Evolutionary conservation across 2,113 vertebrate genomes (phyloP), one percentile per base, ranked within the genome.

Genomic region (Upupa epops): DNA sequence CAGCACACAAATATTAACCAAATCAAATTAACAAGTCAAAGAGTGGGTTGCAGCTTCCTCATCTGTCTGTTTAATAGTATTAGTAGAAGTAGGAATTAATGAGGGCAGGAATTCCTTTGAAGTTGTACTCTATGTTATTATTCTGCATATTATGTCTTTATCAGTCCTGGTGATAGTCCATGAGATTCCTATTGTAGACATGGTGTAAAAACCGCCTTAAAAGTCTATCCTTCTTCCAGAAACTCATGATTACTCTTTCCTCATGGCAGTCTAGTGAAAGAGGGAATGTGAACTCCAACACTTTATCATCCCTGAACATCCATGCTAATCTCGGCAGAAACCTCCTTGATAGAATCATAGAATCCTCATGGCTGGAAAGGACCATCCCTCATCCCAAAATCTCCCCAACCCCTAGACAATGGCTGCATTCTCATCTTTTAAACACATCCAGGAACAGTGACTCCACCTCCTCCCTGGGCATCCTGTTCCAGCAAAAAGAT

Each of bases 1-100:
- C 9, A 37, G 13, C 6, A 56, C 0, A 1, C 9, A 60, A 21
- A 52, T 52, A 36, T n/a, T 34, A 68, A 31, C 3, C 4, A 70
- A 73, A 63, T 46, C 3, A 36, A 73, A 59, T 66, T 2, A 48
- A 56, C 63, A 83, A 16, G 5, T 78, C 13, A 51, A 7, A 26
- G n/a, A 49, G 5, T 56, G 8, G 3, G 7, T 26, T 74, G 5
- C 7, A 52, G n/a, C 31, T 77, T 89, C 26, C 32, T 51, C 17
- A 32, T 36, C 15, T 24, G 2, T n/a, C 40, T 77, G 12, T 59
- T 70, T 31, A 74, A 63, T 46, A 68, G 24, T 3, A 51, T 46
- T 42, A 69, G 7, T 40, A 77, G 55, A 61, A 85, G 12, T 6
- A 69, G 11, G 51, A 72, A 69, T 46, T 51, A 64, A 48, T 22